Evolutionary conservation across 1,140 invertebrate genomes (phyloP), one percentile per base, ranked within the genome.

Genomic region (Anastatus disparis): DNA sequence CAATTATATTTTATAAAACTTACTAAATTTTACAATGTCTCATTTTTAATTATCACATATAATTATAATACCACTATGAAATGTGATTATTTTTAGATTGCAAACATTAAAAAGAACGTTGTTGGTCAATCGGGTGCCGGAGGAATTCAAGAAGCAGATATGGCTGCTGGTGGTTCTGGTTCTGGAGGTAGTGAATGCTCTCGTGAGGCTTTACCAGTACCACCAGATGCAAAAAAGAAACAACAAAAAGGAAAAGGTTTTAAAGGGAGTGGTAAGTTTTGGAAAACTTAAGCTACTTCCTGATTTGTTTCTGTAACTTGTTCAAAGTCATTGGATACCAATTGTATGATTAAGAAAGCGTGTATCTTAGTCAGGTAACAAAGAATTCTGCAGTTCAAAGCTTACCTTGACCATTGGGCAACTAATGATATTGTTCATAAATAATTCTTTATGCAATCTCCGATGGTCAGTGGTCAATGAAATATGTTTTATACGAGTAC

Each of bases 231-330:
- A 15, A 86, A 84, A 72, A 85, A 86, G 71, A 84, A 85, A 71
- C 81, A 82, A 75, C 78, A 79, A 69, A 85, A 86, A 74, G 77
- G 79, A 71, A 86, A 84, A 80, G 77, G 81, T 81, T 78, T 84
- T 67, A 80, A 81, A 81, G 75, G 78, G 73, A 81, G 81, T 64
- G 80, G 82, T 83, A 85, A 85, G 81, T 85, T 85, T 78, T 85
- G 83, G 82, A 84, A 80, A 77, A 29, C 40, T 9, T 64, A 65
- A 71, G 24, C 17, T 20, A 29, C 58, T 10, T 55, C 27, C 24
- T 40, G 20, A 22, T 35, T 67, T 48, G 22, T 27, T 26, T 59
- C 20, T 58, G 44, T 46, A 31, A 67, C 26, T 46, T 56, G 17
- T 46, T 46, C 35, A 56, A 20, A 8, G 13, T 62, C 38, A 62